These are phyloP conservation scores for Campoplex capitator DNA, from an alignment of 2,888 invertebrate genomes.

Conservation along the genomic window DNA sequence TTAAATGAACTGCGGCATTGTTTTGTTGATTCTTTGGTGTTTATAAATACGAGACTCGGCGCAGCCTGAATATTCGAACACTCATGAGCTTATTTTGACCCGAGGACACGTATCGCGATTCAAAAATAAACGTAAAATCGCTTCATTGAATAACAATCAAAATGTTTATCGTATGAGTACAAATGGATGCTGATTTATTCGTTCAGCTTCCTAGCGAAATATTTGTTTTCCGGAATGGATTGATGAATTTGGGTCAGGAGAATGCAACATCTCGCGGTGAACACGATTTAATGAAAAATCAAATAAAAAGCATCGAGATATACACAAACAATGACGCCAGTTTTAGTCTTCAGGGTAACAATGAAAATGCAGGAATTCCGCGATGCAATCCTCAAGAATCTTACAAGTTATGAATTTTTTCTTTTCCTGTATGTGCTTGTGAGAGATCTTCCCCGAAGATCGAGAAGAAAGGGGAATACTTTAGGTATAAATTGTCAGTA, in stretches of 20 bases:
- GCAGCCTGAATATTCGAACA: too few species aligned
- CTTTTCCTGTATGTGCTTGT: background rate
- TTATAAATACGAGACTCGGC: slow-evolving; percentile 1
- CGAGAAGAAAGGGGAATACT: background rate
- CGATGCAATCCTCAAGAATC: background rate
- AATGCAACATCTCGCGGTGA: background rate
- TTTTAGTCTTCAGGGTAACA: background rate
- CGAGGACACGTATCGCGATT: slow-evolving; percentile 2
- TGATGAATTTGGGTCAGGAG: background rate
- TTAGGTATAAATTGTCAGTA: slow-evolving; percentile 31
- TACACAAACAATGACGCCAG: background rate
- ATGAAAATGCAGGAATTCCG: slow-evolving; percentile 20
- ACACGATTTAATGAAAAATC: background rate
- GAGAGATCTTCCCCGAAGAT: background rate
- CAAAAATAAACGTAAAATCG: background rate
- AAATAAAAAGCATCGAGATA: background rate
- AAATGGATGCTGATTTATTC: background rate
- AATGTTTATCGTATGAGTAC: background rate
- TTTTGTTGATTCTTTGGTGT: background rate
- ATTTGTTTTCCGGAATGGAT: slow-evolving; percentile 2
- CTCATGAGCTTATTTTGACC: background rate
- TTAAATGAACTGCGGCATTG: background rate
- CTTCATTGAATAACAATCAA: background rate
- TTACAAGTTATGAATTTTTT: background rate
- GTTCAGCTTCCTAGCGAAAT: background rate